Evolutionary conservation across 2,113 vertebrate genomes (phyloP), one percentile per base, ranked within the genome.

Genomic region (Hypanus sabinus): DNA sequence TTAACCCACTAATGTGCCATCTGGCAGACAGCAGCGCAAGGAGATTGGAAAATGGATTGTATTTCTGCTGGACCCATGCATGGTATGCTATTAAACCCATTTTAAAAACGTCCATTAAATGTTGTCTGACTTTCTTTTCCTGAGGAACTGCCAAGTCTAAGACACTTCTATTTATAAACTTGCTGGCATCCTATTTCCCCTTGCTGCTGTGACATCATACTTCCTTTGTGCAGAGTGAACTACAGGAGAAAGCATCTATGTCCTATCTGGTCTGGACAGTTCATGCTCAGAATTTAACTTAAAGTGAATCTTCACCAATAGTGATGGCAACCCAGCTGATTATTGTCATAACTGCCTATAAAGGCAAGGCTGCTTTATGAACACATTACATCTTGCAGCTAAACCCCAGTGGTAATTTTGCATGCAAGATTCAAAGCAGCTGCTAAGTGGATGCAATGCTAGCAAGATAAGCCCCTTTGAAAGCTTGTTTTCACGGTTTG

Each of bases 91-190:
- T 27, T 91, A 70, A 91, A 91, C 60, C 30, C 68, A 91, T 91
- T 91, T 91, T 68, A 91, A 36, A 36, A 62, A 62, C 0, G n/a
- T 20, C n/a, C 18, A 16, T 68, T 68, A 68, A 3, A 68, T 68
- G 60, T 70, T 90, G 60, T 65, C 87, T 90, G 87, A 33, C 3
- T 68, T 68, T 65, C n/a, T 65, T 33, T 36, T 36, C 46, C 36
- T 91, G 60, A 91, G 62, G 62, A 20, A 68, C 27, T 91, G 87
- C 87, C 87, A 91, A 68, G 30, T 93, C 68, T 73, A 93, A 46
- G 68, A 93, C 27, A 70, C 6, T 36, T 68, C 60, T 70, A 91
- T 91, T 91, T 68, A 91, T 91, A 91, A 88, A 91, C n/a, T 36
- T 36, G 68, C 87, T 68, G n/a, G 8, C 87, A 91, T 68, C 30